phyloP scores from a whole-genome alignment of 2,113 vertebrate genomes.

The Lamprotornis superbus region DNA sequence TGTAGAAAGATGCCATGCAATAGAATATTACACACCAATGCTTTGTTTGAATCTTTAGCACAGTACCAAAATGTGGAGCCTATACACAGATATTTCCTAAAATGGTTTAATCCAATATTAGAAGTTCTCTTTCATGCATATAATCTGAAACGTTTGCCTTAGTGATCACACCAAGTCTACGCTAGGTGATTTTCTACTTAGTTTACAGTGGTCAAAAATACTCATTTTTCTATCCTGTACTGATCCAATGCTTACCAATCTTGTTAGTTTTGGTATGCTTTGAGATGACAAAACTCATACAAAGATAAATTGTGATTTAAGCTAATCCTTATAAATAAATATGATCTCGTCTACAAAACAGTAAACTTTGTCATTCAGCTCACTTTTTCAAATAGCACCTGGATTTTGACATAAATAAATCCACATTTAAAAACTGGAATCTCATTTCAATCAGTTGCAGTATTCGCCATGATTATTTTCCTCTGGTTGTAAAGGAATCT shows the following conservation, averaged over 20 bases:
- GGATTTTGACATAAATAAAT: background rate
- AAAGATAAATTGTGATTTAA: background rate
- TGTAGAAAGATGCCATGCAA: background rate
- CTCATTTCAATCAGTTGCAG: background rate
- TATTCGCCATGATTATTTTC: background rate
- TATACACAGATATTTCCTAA: background rate
- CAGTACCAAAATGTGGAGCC: rapidly evolving
- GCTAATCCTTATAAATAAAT: background rate
- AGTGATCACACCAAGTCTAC: background rate
- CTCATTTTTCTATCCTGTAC: background rate
- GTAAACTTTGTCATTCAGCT: background rate
- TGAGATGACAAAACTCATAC: background rate
- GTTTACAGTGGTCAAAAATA: background rate
- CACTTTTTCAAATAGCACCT: background rate
- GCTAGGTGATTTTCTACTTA: background rate
- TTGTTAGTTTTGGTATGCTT: background rate
- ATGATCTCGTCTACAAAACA: background rate
- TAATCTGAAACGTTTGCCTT: background rate
- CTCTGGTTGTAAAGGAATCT: background rate
- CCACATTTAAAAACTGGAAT: background rate
- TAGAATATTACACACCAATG: background rate
- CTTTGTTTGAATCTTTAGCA: background rate
- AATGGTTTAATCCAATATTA: background rate
- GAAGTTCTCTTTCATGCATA: background rate
- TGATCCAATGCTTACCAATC: background rate